Evolutionary conservation across 1,140 invertebrate species (phyloP).

Genomic region (Platorchestia sp.): DNA sequence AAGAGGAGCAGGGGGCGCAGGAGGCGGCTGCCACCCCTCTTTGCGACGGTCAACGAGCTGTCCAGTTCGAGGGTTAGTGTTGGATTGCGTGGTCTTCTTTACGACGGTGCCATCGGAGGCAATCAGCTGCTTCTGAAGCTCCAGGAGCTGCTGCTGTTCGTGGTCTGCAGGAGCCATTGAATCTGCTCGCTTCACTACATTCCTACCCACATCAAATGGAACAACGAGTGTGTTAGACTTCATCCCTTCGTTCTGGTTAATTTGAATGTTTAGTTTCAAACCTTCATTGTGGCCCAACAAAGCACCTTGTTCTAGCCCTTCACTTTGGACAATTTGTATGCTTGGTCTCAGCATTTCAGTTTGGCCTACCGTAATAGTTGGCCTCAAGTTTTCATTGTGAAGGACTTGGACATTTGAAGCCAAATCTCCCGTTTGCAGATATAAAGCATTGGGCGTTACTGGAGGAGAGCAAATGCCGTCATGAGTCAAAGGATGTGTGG

Average conservation of each 20-base stretch:
- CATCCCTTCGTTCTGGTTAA: background rate
- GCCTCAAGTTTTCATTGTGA: background rate
- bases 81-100: background rate
- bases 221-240: background rate
- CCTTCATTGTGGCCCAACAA: background rate
- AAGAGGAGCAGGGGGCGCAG: conserved; percentile 19
- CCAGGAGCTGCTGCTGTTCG: background rate
- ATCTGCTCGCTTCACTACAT: conserved; percentile 1
- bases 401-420: background rate
- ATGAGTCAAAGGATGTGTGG: background rate
- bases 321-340: background rate
- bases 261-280: background rate
- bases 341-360: background rate
- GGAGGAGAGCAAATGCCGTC: background rate
- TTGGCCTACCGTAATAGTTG: background rate
- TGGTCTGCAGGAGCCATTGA: conserved; percentile 18
- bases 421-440: background rate
- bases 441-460: background rate
- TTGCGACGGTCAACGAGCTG: conserved; percentile 13
- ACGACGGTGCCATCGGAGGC: background rate
- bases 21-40: conserved; percentile 15
- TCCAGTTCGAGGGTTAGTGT: background rate
- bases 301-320: background rate
- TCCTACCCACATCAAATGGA: background rate
- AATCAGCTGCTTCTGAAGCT: conserved; percentile 23